Evolutionary conservation across 2,888 invertebrate species (phyloP).

Genomic region (Drosophila planitibia): DNA sequence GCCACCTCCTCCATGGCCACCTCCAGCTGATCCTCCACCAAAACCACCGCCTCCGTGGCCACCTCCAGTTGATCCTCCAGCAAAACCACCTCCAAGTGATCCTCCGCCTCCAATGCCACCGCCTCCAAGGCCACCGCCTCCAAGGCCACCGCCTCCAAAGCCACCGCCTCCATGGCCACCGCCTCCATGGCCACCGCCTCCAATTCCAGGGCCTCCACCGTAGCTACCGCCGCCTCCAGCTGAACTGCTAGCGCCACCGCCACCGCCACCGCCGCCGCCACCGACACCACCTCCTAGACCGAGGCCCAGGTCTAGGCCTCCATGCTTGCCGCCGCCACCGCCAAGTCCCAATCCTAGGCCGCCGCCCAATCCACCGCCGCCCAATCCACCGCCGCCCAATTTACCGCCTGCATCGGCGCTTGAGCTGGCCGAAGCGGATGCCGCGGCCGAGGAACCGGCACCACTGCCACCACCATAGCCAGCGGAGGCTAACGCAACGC

Average conservation of each 20-base stretch:
- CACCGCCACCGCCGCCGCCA: slow-evolving; percentile 28
- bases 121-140: slow-evolving; percentile 10
- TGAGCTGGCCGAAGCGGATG: slow-evolving; percentile 55
- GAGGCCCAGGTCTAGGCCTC: background rate
- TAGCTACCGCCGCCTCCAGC: slow-evolving; percentile 30
- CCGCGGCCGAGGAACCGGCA: slow-evolving; percentile 37
- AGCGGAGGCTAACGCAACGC: slow-evolving; percentile 66
- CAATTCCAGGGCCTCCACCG: slow-evolving; percentile 25
- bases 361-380: slow-evolving; percentile 4
- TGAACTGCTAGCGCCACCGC: slow-evolving; percentile 11
- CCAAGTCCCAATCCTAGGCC: slow-evolving; percentile 43
- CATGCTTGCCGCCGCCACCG: slow-evolving; percentile 38
- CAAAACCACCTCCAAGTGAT: slow-evolving; percentile 7
- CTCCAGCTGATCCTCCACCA: background rate
- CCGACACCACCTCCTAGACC: slow-evolving; percentile 14
- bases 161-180: slow-evolving; percentile 18
- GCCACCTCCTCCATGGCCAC: slow-evolving; percentile 13
- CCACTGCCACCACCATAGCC: slow-evolving; percentile 62
- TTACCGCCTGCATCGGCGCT: slow-evolving; percentile 35
- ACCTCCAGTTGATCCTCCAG: slow-evolving; percentile 14
- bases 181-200: slow-evolving; percentile 18
- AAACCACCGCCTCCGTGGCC: background rate
- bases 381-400: slow-evolving; percentile 36
- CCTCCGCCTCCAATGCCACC: slow-evolving; percentile 8
- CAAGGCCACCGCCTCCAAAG: background rate